phyloP scores from a whole-genome alignment of 2,797 vertebrate genomes.

The Muscicapa comitata region DNA sequence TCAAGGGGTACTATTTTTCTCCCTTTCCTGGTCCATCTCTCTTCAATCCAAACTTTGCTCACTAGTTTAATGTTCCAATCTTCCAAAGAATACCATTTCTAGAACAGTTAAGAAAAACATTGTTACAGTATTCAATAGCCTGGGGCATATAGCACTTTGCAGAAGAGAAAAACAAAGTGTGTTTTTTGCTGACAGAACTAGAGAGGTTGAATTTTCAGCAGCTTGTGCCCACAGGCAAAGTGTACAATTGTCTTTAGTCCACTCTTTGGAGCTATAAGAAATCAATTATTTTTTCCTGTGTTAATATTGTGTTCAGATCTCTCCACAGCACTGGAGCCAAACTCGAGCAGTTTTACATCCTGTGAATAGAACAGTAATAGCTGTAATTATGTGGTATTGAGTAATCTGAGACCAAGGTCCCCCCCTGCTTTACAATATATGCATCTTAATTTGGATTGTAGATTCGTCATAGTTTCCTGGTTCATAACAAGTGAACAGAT shows the following conservation, averaged over 20 bases:
- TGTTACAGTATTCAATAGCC: background rate
- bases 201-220: background rate
- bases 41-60: background rate
- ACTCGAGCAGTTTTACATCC: background rate
- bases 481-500: background rate
- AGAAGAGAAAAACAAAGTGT: background rate
- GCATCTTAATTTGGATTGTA: background rate
- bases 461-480: background rate
- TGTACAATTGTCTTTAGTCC: background rate
- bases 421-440: background rate
- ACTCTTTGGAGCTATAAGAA: background rate
- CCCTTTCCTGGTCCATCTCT: background rate
- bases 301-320: background rate
- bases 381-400: background rate
- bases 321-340: background rate
- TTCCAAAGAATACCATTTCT: background rate
- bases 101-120: background rate
- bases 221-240: background rate
- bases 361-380: background rate
- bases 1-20: background rate
- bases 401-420: background rate
- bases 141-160: background rate
- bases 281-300: background rate
- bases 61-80: background rate
- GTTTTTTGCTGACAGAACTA: background rate